These are phyloP conservation scores for Fopius arisanus DNA, from an alignment of 1,140 invertebrate species.

Conservation along the genomic window DNA sequence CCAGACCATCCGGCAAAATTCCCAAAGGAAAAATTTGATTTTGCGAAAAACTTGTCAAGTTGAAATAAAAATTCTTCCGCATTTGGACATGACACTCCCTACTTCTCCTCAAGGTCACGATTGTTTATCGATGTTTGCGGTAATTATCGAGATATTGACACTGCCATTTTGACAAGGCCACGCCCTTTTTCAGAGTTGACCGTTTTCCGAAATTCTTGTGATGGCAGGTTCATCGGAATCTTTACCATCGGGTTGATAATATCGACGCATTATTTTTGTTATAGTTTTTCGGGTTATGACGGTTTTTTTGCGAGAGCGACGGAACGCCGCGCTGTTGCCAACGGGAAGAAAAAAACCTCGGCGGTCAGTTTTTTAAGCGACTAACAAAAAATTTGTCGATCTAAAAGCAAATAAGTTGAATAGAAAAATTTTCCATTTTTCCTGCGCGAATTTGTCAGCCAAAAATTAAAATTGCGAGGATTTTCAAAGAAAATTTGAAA, in stretches of 20 bases:
- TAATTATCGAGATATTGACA: neutral
- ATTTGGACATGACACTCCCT: constrained; percentile 5
- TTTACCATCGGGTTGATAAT: neutral
- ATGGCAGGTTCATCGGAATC: neutral
- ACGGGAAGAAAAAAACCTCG: neutral
- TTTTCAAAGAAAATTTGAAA: too few relatives aligned
- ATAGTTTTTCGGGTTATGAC: neutral
- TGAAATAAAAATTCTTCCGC: neutral
- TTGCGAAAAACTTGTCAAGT: neutral
- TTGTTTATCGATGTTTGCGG: neutral
- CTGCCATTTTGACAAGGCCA: constrained; percentile 26
- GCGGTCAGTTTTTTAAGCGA: too few relatives aligned
- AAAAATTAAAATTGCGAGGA: too few relatives aligned
- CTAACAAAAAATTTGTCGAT: too few relatives aligned
- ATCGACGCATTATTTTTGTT: neutral
- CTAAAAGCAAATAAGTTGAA: too few relatives aligned
- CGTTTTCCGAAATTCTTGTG: constrained; percentile 11
- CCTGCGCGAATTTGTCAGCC: too few relatives aligned
- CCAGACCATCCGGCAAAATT: neutral
- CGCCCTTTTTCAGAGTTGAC: constrained; percentile 17
- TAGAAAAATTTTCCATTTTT: too few relatives aligned
- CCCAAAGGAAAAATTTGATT: neutral
- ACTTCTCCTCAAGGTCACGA: neutral
- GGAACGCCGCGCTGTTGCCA: neutral
- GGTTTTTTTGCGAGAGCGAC: neutral